Evolutionary conservation across 2,113 vertebrate genomes (phyloP).

Genomic region (Cnemophilus loriae): DNA sequence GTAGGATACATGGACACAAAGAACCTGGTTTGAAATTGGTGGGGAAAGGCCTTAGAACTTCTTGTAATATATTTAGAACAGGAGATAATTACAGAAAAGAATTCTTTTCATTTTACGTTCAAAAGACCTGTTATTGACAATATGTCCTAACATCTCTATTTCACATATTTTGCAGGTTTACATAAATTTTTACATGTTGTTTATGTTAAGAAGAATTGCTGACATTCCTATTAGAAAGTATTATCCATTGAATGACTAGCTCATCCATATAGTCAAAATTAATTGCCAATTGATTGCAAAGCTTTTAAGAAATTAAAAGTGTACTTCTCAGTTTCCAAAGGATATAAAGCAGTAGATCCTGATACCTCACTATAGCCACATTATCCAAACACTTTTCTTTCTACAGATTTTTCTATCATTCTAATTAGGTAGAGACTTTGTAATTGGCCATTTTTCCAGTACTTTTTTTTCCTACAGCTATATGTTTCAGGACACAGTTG

Average conservation of each 20-base stretch:
- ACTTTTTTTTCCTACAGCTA: background rate
- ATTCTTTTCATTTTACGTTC: background rate
- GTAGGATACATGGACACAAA: background rate
- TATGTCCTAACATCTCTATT: background rate
- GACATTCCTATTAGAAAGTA: background rate
- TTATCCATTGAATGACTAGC: background rate
- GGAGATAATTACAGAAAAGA: background rate
- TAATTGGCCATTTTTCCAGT: background rate
- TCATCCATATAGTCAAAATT: background rate
- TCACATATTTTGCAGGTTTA: background rate
- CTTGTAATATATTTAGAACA: background rate
- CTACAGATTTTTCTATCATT: background rate
- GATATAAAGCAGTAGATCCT: background rate
- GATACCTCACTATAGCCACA: background rate
- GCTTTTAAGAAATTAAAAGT: background rate
- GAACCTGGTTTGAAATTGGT: background rate
- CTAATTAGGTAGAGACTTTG: background rate
- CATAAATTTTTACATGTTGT: background rate
- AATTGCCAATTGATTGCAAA: background rate
- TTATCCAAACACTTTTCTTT: background rate
- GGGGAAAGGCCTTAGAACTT: background rate
- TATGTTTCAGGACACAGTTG: background rate
- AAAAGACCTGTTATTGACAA: background rate
- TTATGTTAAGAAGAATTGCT: background rate
- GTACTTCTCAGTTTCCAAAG: background rate